A percentile compares a stretch with the other conserved stretches of the same genome.
These are phyloP conservation scores for Elymnias hypermnestra DNA, from an alignment of 1,140 invertebrate species.

Conservation along the genomic window DNA sequence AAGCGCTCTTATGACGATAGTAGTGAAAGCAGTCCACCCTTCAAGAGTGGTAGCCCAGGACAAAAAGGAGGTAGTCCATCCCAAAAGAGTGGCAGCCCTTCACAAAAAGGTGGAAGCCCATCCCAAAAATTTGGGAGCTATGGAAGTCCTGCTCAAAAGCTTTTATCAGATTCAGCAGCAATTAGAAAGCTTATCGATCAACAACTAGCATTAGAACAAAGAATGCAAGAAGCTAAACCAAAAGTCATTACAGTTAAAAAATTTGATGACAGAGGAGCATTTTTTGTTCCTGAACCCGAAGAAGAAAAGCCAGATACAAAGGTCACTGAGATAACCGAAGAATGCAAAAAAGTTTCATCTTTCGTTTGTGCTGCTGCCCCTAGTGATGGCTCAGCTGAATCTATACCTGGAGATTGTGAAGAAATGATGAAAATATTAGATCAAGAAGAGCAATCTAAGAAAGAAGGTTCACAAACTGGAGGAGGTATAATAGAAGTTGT, in stretches of 20 bases:
- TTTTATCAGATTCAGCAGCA: conserved; percentile 61
- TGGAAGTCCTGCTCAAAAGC: conserved; percentile 74
- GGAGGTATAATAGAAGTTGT: conserved; percentile 70
- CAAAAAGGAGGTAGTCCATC: conserved; percentile 69
- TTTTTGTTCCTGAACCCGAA: conserved; percentile 66
- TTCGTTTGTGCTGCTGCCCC: conserved; percentile 75
- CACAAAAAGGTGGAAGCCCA: conserved; percentile 67
- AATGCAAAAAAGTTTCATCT: conserved; percentile 60
- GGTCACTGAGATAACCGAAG: conserved; percentile 45
- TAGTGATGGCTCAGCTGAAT: conserved; percentile 71
- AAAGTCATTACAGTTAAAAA: conserved; percentile 70
- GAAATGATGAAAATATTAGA: conserved; percentile 73
- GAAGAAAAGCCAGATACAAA: conserved; percentile 39
- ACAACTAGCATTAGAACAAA: conserved; percentile 67
- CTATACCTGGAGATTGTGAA: conserved; percentile 68
- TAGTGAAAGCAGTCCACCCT: conserved; percentile 72
- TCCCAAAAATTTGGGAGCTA: conserved; percentile 72
- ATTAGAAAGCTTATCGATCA: conserved; percentile 72
- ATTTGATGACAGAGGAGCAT: conserved; percentile 68
- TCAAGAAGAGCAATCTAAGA: conserved; percentile 56
- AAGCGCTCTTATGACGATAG: conserved; percentile 72
- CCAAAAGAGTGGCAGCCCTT: conserved; percentile 70
- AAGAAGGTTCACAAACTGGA: conserved; percentile 39
- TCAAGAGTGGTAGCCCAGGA: conserved; percentile 66
- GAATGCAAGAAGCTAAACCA: conserved; percentile 56